Evolutionary conservation across 2,797 vertebrate genomes (phyloP), one percentile per base, ranked within the genome.

Genomic region (Myripristis murdjan): DNA sequence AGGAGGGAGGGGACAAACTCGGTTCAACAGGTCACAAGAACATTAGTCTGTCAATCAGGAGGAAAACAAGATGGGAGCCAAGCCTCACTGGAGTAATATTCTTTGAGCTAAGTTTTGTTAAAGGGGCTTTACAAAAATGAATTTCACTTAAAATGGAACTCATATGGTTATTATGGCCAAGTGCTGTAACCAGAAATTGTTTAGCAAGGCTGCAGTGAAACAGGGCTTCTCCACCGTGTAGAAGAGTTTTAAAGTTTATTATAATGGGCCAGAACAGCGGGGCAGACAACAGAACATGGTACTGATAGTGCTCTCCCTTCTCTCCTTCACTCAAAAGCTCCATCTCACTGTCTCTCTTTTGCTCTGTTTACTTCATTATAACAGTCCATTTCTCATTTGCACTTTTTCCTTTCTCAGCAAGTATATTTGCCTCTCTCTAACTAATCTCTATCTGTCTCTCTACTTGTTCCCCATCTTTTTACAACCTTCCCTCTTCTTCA

Each of bases 31-130:
- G 70, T 75, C 75, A 91, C 23, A 85, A 81, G 81, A 86, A 91
- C 85, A 87, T 91, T 83, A 91, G 89, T 84, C 82, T 87, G 85
- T 89, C 85, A 87, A 91, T 88, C 73, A 82, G 67, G 70, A 85
- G 73, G 64, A 80, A 33, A 64, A 77, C 66, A 87, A 69, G 78
- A 83, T 80, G 70, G 81, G 73, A 1, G 52, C 79, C 82, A 20
- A 65, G 81, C 65, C 85, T 94, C 92, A 92, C 87, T 84, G 86
- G 23, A 88, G 82, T 85, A 52, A 6, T 54, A 70, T 4, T n/a
- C n/a, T n/a, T n/a, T n/a, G n/a, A n/a, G n/a, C n/a, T n/a, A n/a
- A n/a, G n/a, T n/a, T n/a, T n/a, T n/a, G n/a, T n/a, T n/a, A n/a
- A n/a, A n/a, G n/a, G n/a, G n/a, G 14, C 39, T 3, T 43, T 43